These are phyloP conservation scores for Acleris sparsana DNA, from an alignment of 2,888 invertebrate genomes.

Conservation along the genomic window DNA sequence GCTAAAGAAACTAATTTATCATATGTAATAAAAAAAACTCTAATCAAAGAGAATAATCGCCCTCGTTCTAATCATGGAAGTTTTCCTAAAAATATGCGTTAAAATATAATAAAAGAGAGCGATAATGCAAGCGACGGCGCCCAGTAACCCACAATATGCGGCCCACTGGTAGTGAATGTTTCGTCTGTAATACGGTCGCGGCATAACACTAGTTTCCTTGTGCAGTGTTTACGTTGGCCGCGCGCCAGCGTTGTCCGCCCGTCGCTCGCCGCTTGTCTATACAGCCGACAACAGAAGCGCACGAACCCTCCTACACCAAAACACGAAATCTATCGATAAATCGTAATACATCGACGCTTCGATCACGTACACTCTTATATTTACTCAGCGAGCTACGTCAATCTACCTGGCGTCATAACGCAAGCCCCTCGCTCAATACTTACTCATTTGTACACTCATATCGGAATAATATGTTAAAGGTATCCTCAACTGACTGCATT, in stretches of 20 bases:
- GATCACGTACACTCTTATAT: constrained; percentile 56
- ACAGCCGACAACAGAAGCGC: constrained; percentile 69
- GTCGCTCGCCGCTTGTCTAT: constrained; percentile 65
- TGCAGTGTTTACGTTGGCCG: constrained; percentile 81
- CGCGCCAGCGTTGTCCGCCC: constrained; percentile 77
- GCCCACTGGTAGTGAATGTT: constrained; percentile 82
- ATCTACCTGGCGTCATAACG: constrained; percentile 56
- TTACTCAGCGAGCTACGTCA: constrained; percentile 60
- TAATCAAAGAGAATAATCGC: too few relatives aligned
- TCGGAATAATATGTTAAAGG: constrained; percentile 69
- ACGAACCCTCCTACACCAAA: constrained; percentile 62
- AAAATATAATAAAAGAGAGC: constrained; percentile 25
- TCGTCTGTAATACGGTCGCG: constrained; percentile 82
- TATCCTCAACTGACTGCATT: constrained; percentile 46
- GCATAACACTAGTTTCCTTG: constrained; percentile 83
- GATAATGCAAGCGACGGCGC: constrained; percentile 53
- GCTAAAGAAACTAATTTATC: background rate
- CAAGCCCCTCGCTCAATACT: constrained; percentile 44
- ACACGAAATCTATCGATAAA: constrained; percentile 63
- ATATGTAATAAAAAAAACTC: too few relatives aligned
- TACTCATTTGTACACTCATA: constrained; percentile 58
- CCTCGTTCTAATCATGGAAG: too few relatives aligned
- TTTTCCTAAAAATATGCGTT: too few relatives aligned
- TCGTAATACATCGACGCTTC: constrained; percentile 62
- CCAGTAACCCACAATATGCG: constrained; percentile 82